Evolutionary conservation across 1,140 invertebrate species (phyloP).

Genomic region (Brachionus plicatilis): DNA sequence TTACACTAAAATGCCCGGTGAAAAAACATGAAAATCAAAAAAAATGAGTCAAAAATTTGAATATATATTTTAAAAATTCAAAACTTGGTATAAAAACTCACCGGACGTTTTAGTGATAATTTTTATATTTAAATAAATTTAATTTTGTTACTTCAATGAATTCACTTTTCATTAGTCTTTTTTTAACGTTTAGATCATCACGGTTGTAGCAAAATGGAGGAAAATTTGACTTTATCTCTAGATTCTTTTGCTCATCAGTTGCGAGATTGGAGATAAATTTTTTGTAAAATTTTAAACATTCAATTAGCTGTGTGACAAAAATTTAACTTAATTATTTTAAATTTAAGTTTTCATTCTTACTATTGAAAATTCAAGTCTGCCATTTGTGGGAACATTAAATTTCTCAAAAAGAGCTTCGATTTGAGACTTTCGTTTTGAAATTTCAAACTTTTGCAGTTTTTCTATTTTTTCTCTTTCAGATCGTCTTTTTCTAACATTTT

Average conservation of each 20-base stretch:
- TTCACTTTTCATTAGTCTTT: background rate
- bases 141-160: background rate
- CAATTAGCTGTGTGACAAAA: background rate
- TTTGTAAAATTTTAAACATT: conserved; percentile 12
- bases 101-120: no score
- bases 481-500: conserved; percentile 49
- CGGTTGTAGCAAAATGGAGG: background rate
- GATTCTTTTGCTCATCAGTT: background rate
- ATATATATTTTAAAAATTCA: no score
- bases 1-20: no score
- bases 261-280: background rate
- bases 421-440: conserved; percentile 44
- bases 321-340: background rate
- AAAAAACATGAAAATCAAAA: no score
- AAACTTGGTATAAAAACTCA: no score
- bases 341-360: conserved; percentile 42
- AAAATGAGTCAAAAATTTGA: no score
- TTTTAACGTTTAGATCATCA: background rate
- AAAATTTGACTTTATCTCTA: background rate
- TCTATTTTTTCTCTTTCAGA: conserved; percentile 50
- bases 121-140: background rate
- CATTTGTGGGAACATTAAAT: conserved; percentile 47
- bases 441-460: conserved; percentile 44
- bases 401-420: conserved; percentile 49
- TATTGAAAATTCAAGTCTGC: conserved; percentile 49